phyloP scores from a whole-genome alignment of 2,113 vertebrate genomes.

The Ammodramus savannarum region DNA sequence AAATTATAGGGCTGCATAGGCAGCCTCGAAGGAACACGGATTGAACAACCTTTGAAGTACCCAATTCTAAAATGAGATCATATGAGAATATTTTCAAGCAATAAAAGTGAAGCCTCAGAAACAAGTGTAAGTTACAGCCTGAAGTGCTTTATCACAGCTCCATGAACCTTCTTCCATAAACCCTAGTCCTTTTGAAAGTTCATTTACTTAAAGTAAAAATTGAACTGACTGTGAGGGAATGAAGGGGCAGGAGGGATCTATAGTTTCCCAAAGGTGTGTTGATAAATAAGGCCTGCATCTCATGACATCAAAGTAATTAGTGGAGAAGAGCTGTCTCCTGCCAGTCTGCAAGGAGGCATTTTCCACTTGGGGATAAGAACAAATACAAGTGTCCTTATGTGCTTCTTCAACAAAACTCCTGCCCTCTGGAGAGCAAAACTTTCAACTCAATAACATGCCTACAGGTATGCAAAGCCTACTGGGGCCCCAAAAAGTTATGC shows the following conservation, averaged over 20 bases:
- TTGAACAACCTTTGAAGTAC: conserved; percentile 55
- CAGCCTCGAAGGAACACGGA: conserved; percentile 35
- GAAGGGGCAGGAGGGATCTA: background rate
- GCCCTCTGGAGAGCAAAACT: background rate
- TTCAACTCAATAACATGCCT: background rate
- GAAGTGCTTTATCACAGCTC: conserved; percentile 60
- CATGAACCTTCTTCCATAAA: conserved; percentile 45
- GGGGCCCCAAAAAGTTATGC: background rate
- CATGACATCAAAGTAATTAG: background rate
- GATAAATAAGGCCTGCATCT: background rate
- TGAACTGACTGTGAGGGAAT: background rate
- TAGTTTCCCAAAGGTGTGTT: background rate
- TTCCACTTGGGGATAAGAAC: background rate
- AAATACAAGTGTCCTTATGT: background rate
- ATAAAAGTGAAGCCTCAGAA: conserved; percentile 51
- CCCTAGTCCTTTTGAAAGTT: background rate
- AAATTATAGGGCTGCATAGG: conserved; percentile 42
- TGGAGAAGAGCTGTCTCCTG: background rate
- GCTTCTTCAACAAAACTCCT: background rate
- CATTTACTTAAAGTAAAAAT: conserved; percentile 27
- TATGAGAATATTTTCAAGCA: conserved; percentile 32
- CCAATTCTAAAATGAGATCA: conserved; percentile 50
- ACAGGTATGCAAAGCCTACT: background rate
- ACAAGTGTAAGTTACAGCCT: conserved; percentile 60
- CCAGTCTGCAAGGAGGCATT: background rate